A percentile compares a stretch with the other conserved stretches of the same genome.
phyloP scores from a whole-genome alignment of 2,797 vertebrate genomes.

The Florisuga fusca region DNA sequence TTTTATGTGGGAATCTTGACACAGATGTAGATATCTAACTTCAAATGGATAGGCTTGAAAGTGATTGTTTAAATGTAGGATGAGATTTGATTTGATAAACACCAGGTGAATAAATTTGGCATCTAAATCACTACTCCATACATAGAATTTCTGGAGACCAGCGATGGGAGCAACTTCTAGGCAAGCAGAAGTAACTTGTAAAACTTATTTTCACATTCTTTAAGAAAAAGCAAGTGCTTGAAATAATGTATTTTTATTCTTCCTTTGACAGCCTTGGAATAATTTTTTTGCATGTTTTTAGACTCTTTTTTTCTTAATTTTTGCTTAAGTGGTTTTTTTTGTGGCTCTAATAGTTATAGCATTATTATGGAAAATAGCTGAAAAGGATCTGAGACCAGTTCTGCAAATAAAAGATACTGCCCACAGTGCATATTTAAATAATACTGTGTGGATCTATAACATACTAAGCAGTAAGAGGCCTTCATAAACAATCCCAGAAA shows the following conservation, averaged over 20 bases:
- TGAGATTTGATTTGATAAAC: slow-evolving; percentile 28
- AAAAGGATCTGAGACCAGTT: not conserved
- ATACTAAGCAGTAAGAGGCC: not conserved
- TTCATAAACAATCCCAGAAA: not conserved
- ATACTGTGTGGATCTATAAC: not conserved
- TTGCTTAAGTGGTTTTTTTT: not conserved
- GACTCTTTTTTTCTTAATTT: not conserved
- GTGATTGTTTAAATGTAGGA: not conserved
- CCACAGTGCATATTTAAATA: not conserved
- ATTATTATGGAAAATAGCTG: not conserved
- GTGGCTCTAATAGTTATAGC: not conserved
- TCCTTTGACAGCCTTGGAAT: not conserved
- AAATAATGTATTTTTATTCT: not conserved
- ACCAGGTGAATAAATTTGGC: slow-evolving; percentile 8
- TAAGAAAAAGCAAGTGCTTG: not conserved
- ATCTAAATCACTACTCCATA: not conserved
- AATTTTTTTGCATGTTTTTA: not conserved
- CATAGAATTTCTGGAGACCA: not conserved
- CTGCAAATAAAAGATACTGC: not conserved
- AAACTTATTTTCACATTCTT: slow-evolving; percentile 10
- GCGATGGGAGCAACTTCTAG: not conserved
- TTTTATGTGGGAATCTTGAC: not conserved
- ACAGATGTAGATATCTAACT: not conserved
- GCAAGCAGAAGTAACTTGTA: slow-evolving; percentile 8
- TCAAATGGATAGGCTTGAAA: not conserved